Base-by-base conservation (phyloP, 2,797 vertebrate species). In the Lemur catta region DNA sequence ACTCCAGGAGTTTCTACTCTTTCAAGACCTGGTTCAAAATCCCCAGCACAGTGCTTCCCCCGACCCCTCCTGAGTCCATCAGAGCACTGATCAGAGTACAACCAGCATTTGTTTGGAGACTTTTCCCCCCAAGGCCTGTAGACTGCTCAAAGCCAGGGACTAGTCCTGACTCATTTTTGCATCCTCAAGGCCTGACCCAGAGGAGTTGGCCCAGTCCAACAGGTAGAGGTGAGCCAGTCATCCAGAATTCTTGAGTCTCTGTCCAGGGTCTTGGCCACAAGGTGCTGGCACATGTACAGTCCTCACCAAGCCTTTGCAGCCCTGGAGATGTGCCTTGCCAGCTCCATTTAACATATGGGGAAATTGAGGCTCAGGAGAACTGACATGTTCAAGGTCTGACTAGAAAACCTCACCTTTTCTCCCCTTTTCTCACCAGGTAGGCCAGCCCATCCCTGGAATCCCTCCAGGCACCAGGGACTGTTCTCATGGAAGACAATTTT, bases 21-120 rank as follows among this genome's bases (percentile, higher is more conserved):
- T 84, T 96, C 30, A 85, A 84, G 57, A 84, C 28, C 89, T 8
- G 1, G 55, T 67, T 96, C 55, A 84, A 92, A 84, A 86, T 28
- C 17, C 79, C 78, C 1, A 52, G 65, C 18, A 13, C 65, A 48
- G 35, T 59, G 55, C 26, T 72, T 76, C 48, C 67, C 57, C 74
- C 5, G 9, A 2, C 17, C 28, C 67, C 7, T 71, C 79, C 17
- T 71, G 26, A 33, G 48, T 38, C 85, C 48, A 74, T 69, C 72
- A 92, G 11, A 93, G 46, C 24, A 26, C 50, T 48, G 22, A 65
- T 20, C 35, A 30, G n/a, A 86, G 28, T 17, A 38, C 26, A 79
- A 82, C 8, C 30, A 35, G 33, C 55, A 57, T 38, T 11, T 46
- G 15, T 81, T 48, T 38, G 35, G 41, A 81, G 2, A 28, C 69